A percentile compares a stretch with the other conserved stretches of the same genome.
phyloP scores from a whole-genome alignment of 2,797 vertebrate genomes.

The Carduelis carduelis region DNA sequence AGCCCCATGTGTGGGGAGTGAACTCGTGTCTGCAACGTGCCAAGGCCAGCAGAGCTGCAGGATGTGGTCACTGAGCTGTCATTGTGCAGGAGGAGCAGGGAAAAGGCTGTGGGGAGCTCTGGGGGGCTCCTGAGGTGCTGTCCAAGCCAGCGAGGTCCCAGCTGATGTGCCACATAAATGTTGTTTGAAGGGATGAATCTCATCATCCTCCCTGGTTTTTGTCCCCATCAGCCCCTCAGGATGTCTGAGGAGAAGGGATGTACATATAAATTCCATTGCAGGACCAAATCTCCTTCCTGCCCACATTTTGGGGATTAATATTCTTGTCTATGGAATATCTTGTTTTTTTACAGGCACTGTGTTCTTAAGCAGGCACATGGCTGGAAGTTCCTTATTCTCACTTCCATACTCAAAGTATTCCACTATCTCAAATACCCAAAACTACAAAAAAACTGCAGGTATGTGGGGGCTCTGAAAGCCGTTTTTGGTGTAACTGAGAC shows the following conservation, averaged over 20 bases:
- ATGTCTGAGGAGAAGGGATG: not conserved
- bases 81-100: not conserved
- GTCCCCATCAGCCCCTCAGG: not conserved
- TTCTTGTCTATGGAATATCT: not conserved
- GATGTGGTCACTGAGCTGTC: not conserved
- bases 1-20: not conserved
- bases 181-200: not conserved
- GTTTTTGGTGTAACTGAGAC: not conserved
- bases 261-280: not conserved
- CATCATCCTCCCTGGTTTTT: not conserved
- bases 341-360: not conserved
- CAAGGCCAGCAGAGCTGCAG: not conserved
- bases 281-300: not conserved
- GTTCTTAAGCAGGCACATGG: not conserved
- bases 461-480: not conserved
- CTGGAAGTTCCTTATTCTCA: not conserved
- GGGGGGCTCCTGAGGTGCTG: not conserved
- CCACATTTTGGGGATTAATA: not conserved
- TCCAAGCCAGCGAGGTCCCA: fast-evolving
- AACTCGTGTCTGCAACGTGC: fast-evolving
- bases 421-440: not conserved
- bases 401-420: not conserved
- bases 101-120: not conserved
- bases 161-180: not conserved
- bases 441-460: not conserved